Percentiles rank a stretch among this genome's conserved stretches.
These are phyloP conservation scores for Scolopax mira DNA, from an alignment of 2,113 vertebrate species.

Conservation along the genomic window DNA sequence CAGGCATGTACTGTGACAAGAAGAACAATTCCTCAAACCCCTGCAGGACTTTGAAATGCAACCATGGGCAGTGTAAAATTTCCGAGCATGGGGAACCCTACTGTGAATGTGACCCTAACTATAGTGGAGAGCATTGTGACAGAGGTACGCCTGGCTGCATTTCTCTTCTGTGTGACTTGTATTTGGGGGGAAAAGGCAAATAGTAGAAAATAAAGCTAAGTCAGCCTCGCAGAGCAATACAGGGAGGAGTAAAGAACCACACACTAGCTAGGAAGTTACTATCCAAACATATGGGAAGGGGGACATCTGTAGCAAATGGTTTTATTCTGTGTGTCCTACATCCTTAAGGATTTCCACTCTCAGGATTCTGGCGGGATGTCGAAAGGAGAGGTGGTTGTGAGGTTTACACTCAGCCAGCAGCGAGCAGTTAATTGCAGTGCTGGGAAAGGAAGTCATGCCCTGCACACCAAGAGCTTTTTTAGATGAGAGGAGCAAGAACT, in stretches of 20 bases:
- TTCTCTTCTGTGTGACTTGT: background rate
- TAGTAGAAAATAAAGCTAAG: background rate
- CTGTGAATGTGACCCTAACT: conserved; percentile 87
- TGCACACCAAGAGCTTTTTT: background rate
- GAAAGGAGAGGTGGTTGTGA: background rate
- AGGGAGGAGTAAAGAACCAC: background rate
- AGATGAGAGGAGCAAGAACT: background rate
- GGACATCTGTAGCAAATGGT: rapidly evolving
- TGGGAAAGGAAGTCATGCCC: background rate
- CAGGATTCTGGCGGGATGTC: background rate
- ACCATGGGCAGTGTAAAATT: conserved; percentile 86
- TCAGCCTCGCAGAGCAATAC: background rate
- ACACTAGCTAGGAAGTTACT: background rate
- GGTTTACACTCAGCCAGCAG: background rate
- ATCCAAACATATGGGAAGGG: rapidly evolving
- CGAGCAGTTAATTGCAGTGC: background rate
- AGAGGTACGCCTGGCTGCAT: conserved; percentile 74
- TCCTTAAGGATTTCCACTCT: background rate
- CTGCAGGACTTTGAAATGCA: conserved; percentile 86
- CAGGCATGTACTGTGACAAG: conserved; percentile 84
- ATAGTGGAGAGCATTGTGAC: conserved; percentile 84
- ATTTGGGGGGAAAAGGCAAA: background rate
- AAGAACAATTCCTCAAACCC: conserved; percentile 78
- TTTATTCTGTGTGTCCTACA: background rate
- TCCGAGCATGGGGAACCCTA: conserved; percentile 80